A percentile compares a stretch with the other conserved stretches of the same genome.
phyloP scores from a whole-genome alignment of 2,113 vertebrate genomes.

The Calypte anna region DNA sequence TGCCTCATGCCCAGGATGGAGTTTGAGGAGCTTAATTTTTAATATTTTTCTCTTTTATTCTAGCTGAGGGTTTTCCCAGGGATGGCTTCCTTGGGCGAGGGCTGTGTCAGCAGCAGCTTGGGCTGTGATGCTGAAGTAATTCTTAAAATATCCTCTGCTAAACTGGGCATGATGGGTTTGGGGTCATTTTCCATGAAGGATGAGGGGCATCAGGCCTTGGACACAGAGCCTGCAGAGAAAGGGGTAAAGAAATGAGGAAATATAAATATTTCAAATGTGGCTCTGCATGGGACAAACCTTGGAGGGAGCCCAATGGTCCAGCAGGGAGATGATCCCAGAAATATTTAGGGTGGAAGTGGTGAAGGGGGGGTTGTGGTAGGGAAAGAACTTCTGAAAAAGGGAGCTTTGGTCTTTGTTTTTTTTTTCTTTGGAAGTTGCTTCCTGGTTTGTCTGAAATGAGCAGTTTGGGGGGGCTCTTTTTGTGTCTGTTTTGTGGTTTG shows the following conservation, averaged over 20 bases:
- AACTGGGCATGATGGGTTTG: not conserved
- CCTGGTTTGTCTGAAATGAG: not conserved
- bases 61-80: not conserved
- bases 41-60: not conserved
- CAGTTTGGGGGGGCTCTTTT: not conserved
- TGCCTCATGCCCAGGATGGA: not conserved
- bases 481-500: too few species aligned
- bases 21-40: not conserved
- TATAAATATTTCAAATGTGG: not conserved
- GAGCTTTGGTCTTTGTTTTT: not conserved
- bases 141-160: not conserved
- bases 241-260: not conserved
- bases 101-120: not conserved
- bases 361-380: not conserved
- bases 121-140: not conserved
- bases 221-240: not conserved
- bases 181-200: not conserved
- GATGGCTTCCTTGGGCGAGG: not conserved
- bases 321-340: not conserved
- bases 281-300: not conserved
- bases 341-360: not conserved
- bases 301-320: not conserved
- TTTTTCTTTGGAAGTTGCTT: rapidly evolving
- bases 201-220: not conserved
- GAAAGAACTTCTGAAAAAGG: not conserved